Evolutionary conservation across 2,113 vertebrate genomes (phyloP).

Genomic region (Plestiodon gilberti): DNA sequence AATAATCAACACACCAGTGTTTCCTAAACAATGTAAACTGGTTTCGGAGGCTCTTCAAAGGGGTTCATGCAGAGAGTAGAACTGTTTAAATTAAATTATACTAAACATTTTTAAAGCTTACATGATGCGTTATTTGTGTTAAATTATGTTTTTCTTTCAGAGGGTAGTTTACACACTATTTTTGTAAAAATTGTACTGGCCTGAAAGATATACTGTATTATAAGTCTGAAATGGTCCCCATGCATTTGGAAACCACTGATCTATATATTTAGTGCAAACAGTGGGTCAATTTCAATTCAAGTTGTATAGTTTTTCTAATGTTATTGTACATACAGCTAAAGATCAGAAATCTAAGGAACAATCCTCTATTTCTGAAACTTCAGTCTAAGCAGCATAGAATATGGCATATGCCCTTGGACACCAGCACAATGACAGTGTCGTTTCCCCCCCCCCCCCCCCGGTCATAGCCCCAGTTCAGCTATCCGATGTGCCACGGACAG

Average conservation of each 20-base stretch:
- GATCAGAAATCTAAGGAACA: background rate
- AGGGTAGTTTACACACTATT: background rate
- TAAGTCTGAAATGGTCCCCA: background rate
- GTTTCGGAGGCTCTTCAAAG: background rate
- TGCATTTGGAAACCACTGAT: background rate
- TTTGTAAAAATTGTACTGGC: background rate
- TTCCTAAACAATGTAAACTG: background rate
- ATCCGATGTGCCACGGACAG: no score
- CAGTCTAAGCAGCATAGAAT: no score
- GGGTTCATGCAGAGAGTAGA: background rate
- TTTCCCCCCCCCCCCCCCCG: no score
- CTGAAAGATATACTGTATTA: background rate
- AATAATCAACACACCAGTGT: background rate
- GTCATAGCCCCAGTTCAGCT: no score
- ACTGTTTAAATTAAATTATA: background rate
- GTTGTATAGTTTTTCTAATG: background rate
- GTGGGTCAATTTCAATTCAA: background rate
- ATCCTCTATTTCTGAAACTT: no score
- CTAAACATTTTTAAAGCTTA: background rate
- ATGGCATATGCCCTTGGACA: no score
- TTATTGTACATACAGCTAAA: background rate
- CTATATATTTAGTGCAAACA: background rate
- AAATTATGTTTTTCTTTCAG: background rate
- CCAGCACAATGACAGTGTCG: no score
- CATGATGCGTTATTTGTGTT: background rate